These are phyloP conservation scores for Trididemnum nubilum DNA, from an alignment of 23 tunicate species.

Conservation along the genomic window DNA sequence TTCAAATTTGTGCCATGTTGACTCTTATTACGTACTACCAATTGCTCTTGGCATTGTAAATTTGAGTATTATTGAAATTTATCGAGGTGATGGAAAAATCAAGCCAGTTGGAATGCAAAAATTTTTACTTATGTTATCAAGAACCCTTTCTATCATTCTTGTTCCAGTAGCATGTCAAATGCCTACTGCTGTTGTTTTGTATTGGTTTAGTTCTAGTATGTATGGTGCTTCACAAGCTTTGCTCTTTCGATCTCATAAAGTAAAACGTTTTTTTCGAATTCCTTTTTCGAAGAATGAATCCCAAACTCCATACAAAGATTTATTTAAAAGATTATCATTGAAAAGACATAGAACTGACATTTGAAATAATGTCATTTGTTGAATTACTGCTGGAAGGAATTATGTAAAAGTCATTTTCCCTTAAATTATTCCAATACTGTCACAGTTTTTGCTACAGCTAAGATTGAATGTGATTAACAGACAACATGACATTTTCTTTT, in stretches of 20 bases:
- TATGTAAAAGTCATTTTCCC: too few species aligned
- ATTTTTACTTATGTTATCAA: constrained; percentile 31
- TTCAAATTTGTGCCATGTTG: constrained; percentile 43
- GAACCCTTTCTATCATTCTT: constrained; percentile 53
- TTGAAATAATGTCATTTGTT: too few species aligned
- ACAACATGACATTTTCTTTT: too few species aligned
- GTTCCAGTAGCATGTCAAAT: constrained; percentile 72
- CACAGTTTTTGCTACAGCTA: background rate
- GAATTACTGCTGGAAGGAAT: too few species aligned
- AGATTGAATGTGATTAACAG: too few species aligned
- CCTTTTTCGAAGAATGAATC: constrained; percentile 52
- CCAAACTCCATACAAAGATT: constrained; percentile 74
- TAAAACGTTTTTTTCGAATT: constrained; percentile 49
- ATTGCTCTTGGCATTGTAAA: constrained; percentile 47
- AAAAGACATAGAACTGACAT: background rate
- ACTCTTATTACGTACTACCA: constrained; percentile 61
- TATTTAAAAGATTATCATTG: constrained; percentile 32
- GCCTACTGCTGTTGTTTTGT: constrained; percentile 88
- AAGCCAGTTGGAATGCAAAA: constrained; percentile 39
- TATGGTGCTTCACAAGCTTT: constrained; percentile 79
- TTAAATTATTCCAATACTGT: background rate
- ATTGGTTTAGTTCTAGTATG: constrained; percentile 73
- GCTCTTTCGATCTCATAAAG: constrained; percentile 44
- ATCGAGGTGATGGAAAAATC: constrained; percentile 79
- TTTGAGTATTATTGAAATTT: constrained; percentile 68